A percentile compares a stretch with the other conserved stretches of the same genome.
Conservation (phyloP, 35 echinoderm and acorn worm species). For the Eucidaris tribuloides region DNA sequence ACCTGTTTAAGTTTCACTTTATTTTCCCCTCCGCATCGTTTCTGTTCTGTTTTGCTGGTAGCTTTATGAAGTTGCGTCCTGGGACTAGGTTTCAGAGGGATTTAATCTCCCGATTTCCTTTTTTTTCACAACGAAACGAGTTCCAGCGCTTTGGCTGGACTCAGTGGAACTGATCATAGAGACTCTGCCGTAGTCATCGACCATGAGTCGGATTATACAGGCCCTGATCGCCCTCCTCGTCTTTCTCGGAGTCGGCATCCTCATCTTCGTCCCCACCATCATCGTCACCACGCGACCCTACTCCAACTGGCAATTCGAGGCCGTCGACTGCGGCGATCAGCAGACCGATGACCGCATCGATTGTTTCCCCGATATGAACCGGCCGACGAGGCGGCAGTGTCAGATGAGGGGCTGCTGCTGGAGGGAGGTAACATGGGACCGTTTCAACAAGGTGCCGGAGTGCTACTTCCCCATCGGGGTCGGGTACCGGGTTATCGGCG, state of each 20-base stretch:
- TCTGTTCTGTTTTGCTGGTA: no score
- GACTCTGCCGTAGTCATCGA: not conserved
- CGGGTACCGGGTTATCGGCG: constrained; percentile 57
- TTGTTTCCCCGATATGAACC: constrained; percentile 77
- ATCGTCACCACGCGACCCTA: constrained; percentile 67
- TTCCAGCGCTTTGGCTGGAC: not conserved
- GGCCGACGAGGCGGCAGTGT: constrained; percentile 65
- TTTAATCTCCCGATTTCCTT: not conserved
- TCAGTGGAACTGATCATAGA: not conserved
- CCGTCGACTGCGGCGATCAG: constrained; percentile 57
- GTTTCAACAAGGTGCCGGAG: constrained; percentile 62
- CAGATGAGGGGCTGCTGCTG: constrained; percentile 73
- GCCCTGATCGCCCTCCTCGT: not conserved
- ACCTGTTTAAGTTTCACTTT: no score
- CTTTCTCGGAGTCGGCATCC: constrained; percentile 35
- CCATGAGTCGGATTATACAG: not conserved
- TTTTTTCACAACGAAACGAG: not conserved
- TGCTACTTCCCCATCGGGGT: constrained; percentile 73
- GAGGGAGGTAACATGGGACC: constrained; percentile 56
- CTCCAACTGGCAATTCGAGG: constrained; percentile 67
- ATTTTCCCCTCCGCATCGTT: no score
- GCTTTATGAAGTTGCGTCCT: no score
- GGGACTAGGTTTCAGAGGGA: not conserved
- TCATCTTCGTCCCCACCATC: constrained; percentile 55
- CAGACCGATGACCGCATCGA: constrained; percentile 68